Conservation (phyloP, 2,888 invertebrate species). For the Syritta pipiens region DNA sequence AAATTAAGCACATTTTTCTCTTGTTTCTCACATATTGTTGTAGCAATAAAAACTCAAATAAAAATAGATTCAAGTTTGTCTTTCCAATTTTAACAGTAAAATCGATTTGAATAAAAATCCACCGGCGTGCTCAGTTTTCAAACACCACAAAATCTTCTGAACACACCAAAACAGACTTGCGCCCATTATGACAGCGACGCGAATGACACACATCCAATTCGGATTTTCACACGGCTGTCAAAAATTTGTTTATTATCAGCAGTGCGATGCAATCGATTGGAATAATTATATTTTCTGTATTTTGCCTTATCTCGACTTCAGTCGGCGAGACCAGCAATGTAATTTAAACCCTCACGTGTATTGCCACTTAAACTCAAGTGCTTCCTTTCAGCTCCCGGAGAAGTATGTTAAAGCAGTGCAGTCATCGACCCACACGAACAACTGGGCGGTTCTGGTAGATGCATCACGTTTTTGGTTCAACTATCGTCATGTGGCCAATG, state of each 20-base stretch:
- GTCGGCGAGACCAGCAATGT: background rate
- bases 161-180: no score
- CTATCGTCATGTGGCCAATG: slow-evolving; percentile 99
- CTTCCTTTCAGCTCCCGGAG: slow-evolving; percentile 72
- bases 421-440: slow-evolving; percentile 90
- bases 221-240: slow-evolving; percentile 1
- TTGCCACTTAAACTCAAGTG: background rate
- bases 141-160: no score
- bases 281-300: background rate
- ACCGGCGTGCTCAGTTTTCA: no score
- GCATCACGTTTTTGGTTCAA: slow-evolving; percentile 99
- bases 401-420: slow-evolving; percentile 76
- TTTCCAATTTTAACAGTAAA: no score
- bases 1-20: no score
- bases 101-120: no score
- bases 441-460: slow-evolving; percentile 99
- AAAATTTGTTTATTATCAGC: slow-evolving; percentile 14
- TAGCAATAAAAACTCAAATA: no score
- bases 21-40: no score
- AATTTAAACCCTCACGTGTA: background rate
- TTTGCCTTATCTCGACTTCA: background rate
- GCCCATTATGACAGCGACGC: no score
- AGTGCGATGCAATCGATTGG: background rate
- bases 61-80: no score
- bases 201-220: background rate